A percentile compares a stretch with the other conserved stretches of the same genome.
Conservation (phyloP, 2,888 invertebrate genomes). For the Oligia latruncula region DNA sequence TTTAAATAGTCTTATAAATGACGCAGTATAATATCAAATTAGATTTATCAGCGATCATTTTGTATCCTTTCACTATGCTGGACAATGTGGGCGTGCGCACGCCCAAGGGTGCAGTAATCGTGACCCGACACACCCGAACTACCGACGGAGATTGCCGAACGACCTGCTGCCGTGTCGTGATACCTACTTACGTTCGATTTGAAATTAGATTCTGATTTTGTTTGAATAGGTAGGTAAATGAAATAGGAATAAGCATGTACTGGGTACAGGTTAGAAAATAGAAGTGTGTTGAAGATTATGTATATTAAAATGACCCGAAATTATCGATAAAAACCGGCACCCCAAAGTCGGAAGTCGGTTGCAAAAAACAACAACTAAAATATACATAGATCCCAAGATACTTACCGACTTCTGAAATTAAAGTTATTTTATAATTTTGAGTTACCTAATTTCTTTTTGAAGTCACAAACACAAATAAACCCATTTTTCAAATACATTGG, state of each 20-base stretch:
- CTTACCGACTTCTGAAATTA: too few species aligned
- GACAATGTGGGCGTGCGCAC: slow-evolving; percentile 72
- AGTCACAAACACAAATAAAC: not conserved
- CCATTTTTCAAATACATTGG: not conserved
- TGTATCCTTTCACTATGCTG: slow-evolving; percentile 79
- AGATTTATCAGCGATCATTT: slow-evolving; percentile 75
- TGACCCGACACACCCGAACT: slow-evolving; percentile 83
- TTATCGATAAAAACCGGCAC: not conserved
- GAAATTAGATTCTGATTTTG: slow-evolving; percentile 42
- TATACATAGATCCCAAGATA: too few species aligned
- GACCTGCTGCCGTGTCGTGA: slow-evolving; percentile 57
- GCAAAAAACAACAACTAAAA: too few species aligned
- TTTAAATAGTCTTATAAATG: slow-evolving; percentile 37
- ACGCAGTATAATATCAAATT: slow-evolving; percentile 61
- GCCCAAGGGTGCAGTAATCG: slow-evolving; percentile 77
- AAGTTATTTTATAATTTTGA: too few species aligned
- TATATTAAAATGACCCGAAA: not conserved
- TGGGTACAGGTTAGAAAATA: not conserved
- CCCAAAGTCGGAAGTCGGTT: too few species aligned
- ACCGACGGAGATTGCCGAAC: slow-evolving; percentile 73
- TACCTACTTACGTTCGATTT: slow-evolving; percentile 44
- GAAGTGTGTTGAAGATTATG: not conserved
- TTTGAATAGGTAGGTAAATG: slow-evolving; percentile 2
- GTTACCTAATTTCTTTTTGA: too few species aligned
- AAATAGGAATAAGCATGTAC: not conserved